phyloP scores from a whole-genome alignment of 2,797 vertebrate genomes.

The Typhlichthys subterraneus region DNA sequence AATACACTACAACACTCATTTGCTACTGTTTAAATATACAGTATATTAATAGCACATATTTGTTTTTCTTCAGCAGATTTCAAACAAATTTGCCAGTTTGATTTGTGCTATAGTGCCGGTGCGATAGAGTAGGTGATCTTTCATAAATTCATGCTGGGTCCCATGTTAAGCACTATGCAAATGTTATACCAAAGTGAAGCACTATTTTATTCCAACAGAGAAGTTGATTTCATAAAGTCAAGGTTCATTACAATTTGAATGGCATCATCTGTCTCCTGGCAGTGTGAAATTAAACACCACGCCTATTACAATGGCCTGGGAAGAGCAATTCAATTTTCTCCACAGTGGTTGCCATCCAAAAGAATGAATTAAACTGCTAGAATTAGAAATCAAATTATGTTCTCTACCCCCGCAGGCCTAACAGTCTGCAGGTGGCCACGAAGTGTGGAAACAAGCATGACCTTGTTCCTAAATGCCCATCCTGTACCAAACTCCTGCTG shows the following conservation, averaged over 20 bases:
- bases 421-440: conserved; percentile 46
- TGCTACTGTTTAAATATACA: too few relatives aligned
- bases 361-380: conserved; percentile 54
- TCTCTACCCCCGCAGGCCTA: conserved; percentile 34
- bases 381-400: conserved; percentile 63
- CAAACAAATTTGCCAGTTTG: neutral
- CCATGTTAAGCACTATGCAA: conserved; percentile 7
- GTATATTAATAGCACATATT: neutral
- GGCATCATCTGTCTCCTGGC: conserved; percentile 33
- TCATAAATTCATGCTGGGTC: conserved; percentile 4
- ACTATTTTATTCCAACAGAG: conserved; percentile 22
- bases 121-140: neutral
- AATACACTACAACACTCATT: too few relatives aligned
- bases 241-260: conserved; percentile 47
- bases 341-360: conserved; percentile 45
- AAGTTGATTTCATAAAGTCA: conserved; percentile 45
- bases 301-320: conserved; percentile 43
- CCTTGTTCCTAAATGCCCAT: conserved; percentile 6
- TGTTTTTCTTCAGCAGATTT: neutral
- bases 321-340: conserved; percentile 56
- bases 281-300: conserved; percentile 63
- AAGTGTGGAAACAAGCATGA: conserved; percentile 24
- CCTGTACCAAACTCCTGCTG: conserved; percentile 20
- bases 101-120: neutral
- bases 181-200: conserved; percentile 29